Base-by-base conservation (phyloP, 2,888 invertebrate genomes). In the Anodontia alba region DNA sequence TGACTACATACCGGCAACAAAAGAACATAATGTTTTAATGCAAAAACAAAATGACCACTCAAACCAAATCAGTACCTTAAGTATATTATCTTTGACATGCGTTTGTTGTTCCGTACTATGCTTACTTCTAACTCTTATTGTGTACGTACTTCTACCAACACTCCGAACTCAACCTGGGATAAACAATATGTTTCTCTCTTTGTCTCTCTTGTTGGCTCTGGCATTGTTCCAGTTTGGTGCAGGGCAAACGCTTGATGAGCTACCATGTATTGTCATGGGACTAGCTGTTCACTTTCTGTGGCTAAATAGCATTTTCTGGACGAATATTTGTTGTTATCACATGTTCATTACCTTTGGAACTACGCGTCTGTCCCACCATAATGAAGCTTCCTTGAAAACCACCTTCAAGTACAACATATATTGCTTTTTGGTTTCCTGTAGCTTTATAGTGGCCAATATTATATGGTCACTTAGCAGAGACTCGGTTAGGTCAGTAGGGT, bases 121-220 rank as follows among this genome's bases (percentile, higher is more conserved):
- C 62, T n/a, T 62, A 10, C 8, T 80, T 7, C 7, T 80, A 0
- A 80, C 83, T 10, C 31, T 83, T 2, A 0, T 69, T 31, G 78
- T 80, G 0, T 83, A 83, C 43, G 20, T 3, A 10, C 20, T 84
- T 10, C 81, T 81, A 26, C 23, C 38, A 0, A 73, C 74, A 49
- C 72, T 84, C 5, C 26, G 84, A 42, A 79, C 78, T 3, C 84
- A 84, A 38, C 81, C 84, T 20, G 84, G 84, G 0, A 66, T 81
- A 10, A 84, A 84, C 36, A 84, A 84, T 57, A 84, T 84, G 51
- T 38, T 57, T 0, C 51, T 84, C 8, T 38, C 51, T 26, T 17
- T 76, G 1, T 46, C 36, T 69, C 69, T 84, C 0, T 74, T 81
- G 20, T 15, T 62, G n/a, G 84, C 84, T 8, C 84, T 81, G 33